Base-by-base conservation (phyloP, 2,113 vertebrate species). In the Lagopus muta region DNA sequence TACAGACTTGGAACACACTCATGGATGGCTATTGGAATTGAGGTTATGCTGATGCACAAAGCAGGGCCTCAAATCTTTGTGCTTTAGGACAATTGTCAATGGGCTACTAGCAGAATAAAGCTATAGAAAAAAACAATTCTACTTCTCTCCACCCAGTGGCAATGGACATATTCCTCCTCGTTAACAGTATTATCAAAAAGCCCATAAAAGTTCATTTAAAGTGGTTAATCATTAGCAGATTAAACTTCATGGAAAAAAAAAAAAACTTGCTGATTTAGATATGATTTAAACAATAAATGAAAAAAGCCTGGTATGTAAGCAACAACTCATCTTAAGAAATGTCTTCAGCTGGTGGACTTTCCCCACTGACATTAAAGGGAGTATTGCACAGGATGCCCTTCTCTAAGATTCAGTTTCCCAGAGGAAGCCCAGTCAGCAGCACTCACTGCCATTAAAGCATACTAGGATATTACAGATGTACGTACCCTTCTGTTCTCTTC, bases 161-260 rank as follows among this genome's bases (percentile, higher is more conserved):
- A 66, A n/a, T 19, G 8, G 27, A 36, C 36, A 71, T 67, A 81
- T 48, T 65, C 58, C n/a, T 86, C 30, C 16, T 48, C 34, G 32
- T 43, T 79, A 86, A 55, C 0, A 52, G 14, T 14, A 54, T 71
- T 88, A 88, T 78, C 83, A 88, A 50, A 81, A 83, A 2, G 9
- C 25, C 25, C 57, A 84, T 18, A n/a, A 22, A 58, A 67, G 55
- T 21, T 75, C 34, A 77, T 82, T 84, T 89, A 76, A 93, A 80
- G 43, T 17, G 13, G 69, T 86, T 66, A 92, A 88, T 58, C n/a
- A 54, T 66, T 70, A 90, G 32, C 50, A 74, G n/a, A 74, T 14
- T 6, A 90, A 90, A 88, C 14, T 17, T 65, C 40, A 54, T n/a
- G 16, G 16, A 42, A 15, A 42, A 42, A 42, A 38, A 43, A 17